A percentile compares a stretch with the other conserved stretches of the same genome.
phyloP scores from a whole-genome alignment of 2,888 invertebrate genomes.

The Pachydiplax longipennis region DNA sequence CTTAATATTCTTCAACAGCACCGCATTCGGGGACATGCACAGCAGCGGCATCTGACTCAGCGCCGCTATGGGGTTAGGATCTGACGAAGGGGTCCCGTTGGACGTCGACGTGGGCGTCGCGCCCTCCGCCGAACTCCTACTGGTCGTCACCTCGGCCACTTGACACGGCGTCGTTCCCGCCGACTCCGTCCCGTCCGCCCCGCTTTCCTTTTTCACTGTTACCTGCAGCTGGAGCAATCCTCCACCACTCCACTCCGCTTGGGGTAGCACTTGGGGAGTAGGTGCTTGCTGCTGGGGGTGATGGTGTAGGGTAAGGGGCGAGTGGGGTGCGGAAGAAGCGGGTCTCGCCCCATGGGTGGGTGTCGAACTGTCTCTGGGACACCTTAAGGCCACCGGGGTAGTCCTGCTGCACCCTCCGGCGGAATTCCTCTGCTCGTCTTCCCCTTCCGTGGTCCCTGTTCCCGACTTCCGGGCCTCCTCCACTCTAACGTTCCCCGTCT shows the following conservation, averaged over 20 bases:
- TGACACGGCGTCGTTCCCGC: constrained; percentile 62
- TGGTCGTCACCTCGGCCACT: constrained; percentile 68
- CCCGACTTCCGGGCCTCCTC: background rate
- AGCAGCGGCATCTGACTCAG: constrained; percentile 32
- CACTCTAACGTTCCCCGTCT: background rate
- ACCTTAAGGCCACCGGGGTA: constrained; percentile 63
- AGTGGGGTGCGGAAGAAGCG: constrained; percentile 9
- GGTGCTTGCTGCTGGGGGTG: constrained; percentile 52
- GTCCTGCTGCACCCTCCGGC: constrained; percentile 75
- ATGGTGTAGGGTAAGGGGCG: constrained; percentile 64
- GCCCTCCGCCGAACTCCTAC: constrained; percentile 50
- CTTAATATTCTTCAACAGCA: constrained; percentile 14
- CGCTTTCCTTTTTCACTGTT: constrained; percentile 66
- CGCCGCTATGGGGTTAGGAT: constrained; percentile 35
- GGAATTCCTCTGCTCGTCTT: constrained; percentile 15
- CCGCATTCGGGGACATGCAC: constrained; percentile 32
- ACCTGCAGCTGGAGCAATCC: constrained; percentile 42
- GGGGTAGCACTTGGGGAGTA: constrained; percentile 54
- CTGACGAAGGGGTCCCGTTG: background rate
- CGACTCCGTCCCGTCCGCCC: constrained; percentile 59
- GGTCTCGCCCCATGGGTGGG: constrained; percentile 12
- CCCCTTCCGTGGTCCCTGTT: background rate
- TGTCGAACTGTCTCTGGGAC: constrained; percentile 44
- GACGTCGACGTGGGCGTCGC: constrained; percentile 15
- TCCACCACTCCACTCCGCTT: constrained; percentile 52